These are phyloP conservation scores for Proales similis DNA, from an alignment of 1,140 invertebrate species.

Conservation along the genomic window DNA sequence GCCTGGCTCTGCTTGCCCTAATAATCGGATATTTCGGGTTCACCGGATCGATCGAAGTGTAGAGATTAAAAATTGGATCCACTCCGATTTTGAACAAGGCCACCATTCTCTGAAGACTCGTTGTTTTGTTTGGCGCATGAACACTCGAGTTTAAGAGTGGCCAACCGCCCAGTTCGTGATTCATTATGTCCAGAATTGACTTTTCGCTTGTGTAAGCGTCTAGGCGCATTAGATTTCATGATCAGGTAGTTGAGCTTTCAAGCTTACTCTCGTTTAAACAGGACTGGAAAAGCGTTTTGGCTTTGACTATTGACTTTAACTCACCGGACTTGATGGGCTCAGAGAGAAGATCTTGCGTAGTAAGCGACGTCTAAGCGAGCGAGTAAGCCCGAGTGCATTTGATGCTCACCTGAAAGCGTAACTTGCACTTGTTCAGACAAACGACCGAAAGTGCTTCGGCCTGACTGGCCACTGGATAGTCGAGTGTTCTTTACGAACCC, in stretches of 20 bases:
- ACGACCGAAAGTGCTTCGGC: constrained; percentile 11
- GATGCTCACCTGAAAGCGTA: too few relatives aligned
- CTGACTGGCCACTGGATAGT: background rate
- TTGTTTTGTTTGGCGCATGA: constrained; percentile 12
- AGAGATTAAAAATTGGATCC: constrained; percentile 3
- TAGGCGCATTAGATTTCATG: too few relatives aligned
- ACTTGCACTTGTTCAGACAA: too few relatives aligned
- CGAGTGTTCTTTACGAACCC: constrained; percentile 27
- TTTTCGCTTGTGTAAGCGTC: too few relatives aligned
- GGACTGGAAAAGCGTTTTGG: constrained; percentile 70
- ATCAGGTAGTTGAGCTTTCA: background rate
- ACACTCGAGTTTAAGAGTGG: constrained; percentile 61
- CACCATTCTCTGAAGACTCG: background rate
- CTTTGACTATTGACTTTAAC: constrained; percentile 51
- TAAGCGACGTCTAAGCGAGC: too few relatives aligned
- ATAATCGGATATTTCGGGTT: constrained; percentile 1
- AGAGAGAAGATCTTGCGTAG: too few relatives aligned
- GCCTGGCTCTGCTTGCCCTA: constrained; percentile 2
- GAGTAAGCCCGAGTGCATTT: too few relatives aligned
- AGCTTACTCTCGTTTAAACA: constrained; percentile 70
- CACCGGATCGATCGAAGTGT: background rate
- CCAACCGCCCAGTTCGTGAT: constrained; percentile 73
- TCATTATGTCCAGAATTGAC: too few relatives aligned
- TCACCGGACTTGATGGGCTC: too few relatives aligned
- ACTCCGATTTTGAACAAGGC: constrained; percentile 23